Evolutionary conservation across 2,113 vertebrate species (phyloP), one percentile per base, ranked within the genome.

Genomic region (Ciconia stormi): DNA sequence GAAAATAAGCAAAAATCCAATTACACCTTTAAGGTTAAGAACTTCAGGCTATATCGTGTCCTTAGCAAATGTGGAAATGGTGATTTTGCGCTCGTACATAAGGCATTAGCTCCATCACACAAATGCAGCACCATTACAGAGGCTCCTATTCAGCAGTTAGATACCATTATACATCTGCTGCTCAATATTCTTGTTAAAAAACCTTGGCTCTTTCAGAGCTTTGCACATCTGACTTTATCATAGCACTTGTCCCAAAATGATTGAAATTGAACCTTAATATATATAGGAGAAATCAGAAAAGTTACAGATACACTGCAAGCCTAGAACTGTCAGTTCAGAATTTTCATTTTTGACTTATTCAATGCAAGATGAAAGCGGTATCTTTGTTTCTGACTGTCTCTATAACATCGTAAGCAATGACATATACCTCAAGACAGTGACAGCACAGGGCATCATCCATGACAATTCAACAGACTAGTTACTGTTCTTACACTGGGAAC

Each of bases 311-410:
- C 17, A 22, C 18, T 58, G 47, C 25, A 93, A 95, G 73, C 76
- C 92, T 85, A 81, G 61, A 97, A 95, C 66, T 91, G 66, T 91
- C 94, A 89, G 84, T 42, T 73, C 53, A 73, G 77, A 87, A 89
- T 82, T 87, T 89, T 38, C 38, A n/a, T 55, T 85, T 95, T 77
- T 79, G 4, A 65, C 85, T 82, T 81, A 61, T 50, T 79, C 14
- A 13, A 55, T 40, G 11, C 32, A 82, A 90, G 89, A 96, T 96
- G 40, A 96, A 97, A 97, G 90, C 2, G 6, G 6, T 34, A 36
- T 62, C 66, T 76, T 77, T 92, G 67, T 90, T 65, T 58, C 36
- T 61, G 16, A 9, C 63, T 89, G 62, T 80, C 66, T 91, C 50
- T 49, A 2, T 26, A 93, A 83, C 34, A 85, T 61, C 6, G 6